Evolutionary conservation across 2,113 vertebrate genomes (phyloP).

Genomic region (Ptilonorhynchus violaceus): DNA sequence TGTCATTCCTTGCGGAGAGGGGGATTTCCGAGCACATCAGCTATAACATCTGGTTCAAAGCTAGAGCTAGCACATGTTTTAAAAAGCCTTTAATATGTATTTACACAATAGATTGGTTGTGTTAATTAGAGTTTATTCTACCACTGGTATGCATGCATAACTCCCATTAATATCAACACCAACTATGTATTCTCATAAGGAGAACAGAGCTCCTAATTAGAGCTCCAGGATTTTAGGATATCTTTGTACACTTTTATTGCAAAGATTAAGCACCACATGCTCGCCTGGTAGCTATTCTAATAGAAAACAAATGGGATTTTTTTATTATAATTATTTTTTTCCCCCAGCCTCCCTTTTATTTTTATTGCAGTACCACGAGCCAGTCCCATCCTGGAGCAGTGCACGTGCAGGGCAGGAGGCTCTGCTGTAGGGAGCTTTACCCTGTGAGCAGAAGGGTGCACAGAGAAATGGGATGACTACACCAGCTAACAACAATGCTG

Average conservation of each 20-base stretch:
- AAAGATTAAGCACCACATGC: neutral
- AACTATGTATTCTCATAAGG: neutral
- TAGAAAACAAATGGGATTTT: neutral
- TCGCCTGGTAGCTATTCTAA: neutral
- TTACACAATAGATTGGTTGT: conserved; percentile 15
- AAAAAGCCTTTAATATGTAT: neutral
- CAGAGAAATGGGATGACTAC: neutral
- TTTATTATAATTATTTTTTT: neutral
- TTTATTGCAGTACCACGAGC: accelerated
- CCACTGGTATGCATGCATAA: neutral
- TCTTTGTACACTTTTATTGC: neutral
- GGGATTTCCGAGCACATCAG: neutral
- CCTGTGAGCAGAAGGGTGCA: neutral
- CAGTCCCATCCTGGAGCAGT: neutral
- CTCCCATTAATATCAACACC: neutral
- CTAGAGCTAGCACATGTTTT: neutral
- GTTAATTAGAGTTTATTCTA: conserved; percentile 23
- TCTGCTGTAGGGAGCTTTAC: neutral
- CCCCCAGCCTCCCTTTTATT: neutral
- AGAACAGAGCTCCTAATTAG: neutral
- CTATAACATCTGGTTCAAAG: neutral
- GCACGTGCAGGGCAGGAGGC: neutral
- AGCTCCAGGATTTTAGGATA: neutral
- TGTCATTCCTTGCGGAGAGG: neutral
- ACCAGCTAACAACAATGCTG: accelerated